Conservation (phyloP, 2,888 invertebrate genomes). For the Chrysomela aeneicollis region DNA sequence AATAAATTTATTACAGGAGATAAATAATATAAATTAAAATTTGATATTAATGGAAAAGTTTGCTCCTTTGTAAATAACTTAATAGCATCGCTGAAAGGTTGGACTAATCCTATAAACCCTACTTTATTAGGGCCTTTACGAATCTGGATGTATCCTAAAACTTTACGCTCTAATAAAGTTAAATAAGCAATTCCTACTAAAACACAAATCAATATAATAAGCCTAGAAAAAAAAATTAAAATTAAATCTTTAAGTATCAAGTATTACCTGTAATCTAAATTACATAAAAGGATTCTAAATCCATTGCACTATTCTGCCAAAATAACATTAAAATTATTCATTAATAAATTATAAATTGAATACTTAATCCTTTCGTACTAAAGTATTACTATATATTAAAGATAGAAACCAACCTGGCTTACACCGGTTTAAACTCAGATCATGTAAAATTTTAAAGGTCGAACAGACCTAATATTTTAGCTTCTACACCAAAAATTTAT, state of each 20-base stretch:
- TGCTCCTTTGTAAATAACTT: conserved; percentile 76
- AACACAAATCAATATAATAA: conserved; percentile 62
- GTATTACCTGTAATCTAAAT: conserved; percentile 65
- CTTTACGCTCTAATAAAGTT: conserved; percentile 73
- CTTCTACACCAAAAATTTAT: conserved; percentile 71
- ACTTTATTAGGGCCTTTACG: conserved; percentile 80
- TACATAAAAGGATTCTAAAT: conserved; percentile 75
- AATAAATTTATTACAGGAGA: conserved; percentile 32
- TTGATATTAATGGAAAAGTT: conserved; percentile 66
- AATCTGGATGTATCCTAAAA: conserved; percentile 76
- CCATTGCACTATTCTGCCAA: conserved; percentile 75
- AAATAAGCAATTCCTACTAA: conserved; percentile 75
- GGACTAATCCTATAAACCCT: conserved; percentile 68
- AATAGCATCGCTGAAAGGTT: conserved; percentile 77
- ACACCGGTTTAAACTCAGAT: conserved; percentile 89
- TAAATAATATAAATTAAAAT: conserved; percentile 69
- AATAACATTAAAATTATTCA: conserved; percentile 60
- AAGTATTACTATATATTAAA: conserved; percentile 67
- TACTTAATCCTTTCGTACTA: conserved; percentile 83
- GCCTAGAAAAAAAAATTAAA: conserved; percentile 50
- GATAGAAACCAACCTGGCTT: conserved; percentile 88
- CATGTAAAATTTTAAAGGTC: conserved; percentile 79
- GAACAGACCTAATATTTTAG: conserved; percentile 78
- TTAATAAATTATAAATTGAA: conserved; percentile 65
- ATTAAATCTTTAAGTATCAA: conserved; percentile 62